phyloP scores from a whole-genome alignment of 2,888 invertebrate species.

The Auanema sp. region DNA sequence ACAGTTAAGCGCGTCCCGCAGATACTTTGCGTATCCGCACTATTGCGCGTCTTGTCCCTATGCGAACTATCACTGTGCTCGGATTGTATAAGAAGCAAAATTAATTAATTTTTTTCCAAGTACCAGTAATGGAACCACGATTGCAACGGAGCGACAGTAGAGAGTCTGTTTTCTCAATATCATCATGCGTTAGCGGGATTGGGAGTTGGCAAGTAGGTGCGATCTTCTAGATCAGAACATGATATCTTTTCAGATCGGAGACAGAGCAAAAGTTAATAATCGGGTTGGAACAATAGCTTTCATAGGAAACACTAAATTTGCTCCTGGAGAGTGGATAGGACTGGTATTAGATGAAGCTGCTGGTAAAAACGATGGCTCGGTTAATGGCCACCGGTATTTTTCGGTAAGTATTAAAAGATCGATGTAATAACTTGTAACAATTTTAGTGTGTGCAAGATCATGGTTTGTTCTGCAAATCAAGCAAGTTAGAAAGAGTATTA shows the following conservation, averaged over 20 bases:
- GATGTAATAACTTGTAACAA: not conserved
- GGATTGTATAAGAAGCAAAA: too few species aligned
- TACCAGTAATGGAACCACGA: not conserved
- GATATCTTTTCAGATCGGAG: constrained; percentile 29
- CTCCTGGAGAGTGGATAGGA: constrained; percentile 91
- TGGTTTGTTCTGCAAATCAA: constrained; percentile 37
- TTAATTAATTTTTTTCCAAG: too few species aligned
- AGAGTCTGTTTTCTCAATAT: constrained; percentile 26
- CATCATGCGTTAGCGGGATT: constrained; percentile 29
- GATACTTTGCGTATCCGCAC: too few species aligned
- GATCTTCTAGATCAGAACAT: not conserved
- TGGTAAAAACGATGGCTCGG: constrained; percentile 95
- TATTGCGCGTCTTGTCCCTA: too few species aligned
- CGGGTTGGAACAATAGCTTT: constrained; percentile 46
- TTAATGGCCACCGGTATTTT: constrained; percentile 82
- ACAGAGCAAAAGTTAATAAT: constrained; percentile 33
- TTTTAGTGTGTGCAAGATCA: constrained; percentile 29
- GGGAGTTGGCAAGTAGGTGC: constrained; percentile 27
- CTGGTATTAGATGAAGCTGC: constrained; percentile 88
- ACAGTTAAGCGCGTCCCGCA: too few species aligned
- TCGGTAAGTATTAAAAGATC: constrained; percentile 16
- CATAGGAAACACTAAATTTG: constrained; percentile 65
- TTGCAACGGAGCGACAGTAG: constrained; percentile 16
- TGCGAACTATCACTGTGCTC: too few species aligned
- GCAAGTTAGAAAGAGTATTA: constrained; percentile 26